Percentiles rank a stretch among this genome's conserved stretches.
These are phyloP conservation scores for Drosophila arawakana DNA, from an alignment of 1,140 invertebrate genomes.

Conservation along the genomic window DNA sequence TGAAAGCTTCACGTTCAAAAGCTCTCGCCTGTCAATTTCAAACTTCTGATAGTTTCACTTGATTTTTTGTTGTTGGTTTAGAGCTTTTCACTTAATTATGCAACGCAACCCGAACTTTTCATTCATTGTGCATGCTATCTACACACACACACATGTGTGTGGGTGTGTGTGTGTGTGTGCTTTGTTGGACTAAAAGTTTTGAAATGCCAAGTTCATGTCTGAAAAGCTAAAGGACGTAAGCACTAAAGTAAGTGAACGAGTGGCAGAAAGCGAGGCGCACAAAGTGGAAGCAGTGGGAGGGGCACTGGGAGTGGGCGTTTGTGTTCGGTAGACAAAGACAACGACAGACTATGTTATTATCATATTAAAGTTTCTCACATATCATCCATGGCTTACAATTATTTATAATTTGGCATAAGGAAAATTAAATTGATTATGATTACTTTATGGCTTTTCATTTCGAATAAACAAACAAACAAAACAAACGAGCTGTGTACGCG, in stretches of 20 bases:
- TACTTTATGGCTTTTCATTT: conserved; percentile 10
- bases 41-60: conserved; percentile 17
- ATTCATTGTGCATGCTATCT: conserved; percentile 19
- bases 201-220: conserved; percentile 20
- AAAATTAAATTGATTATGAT: conserved; percentile 10
- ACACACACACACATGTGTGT: background rate
- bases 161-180: conserved; percentile 7
- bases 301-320: background rate
- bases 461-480: background rate
- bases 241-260: no score
- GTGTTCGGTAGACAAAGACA: background rate
- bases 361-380: conserved; percentile 1
- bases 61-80: background rate
- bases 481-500: conserved; percentile 12
- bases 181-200: conserved; percentile 3
- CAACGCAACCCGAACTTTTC: conserved; percentile 60
- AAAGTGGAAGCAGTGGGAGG: background rate
- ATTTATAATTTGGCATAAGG: conserved; percentile 24
- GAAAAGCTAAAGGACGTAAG: conserved; percentile 15
- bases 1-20: conserved; percentile 27
- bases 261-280: no score
- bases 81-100: conserved; percentile 71
- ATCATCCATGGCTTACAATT: conserved; percentile 5
- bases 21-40: conserved; percentile 38
- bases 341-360: background rate